Conservation (phyloP, 2,888 invertebrate genomes). For the Nephrocerus scutellatus region DNA sequence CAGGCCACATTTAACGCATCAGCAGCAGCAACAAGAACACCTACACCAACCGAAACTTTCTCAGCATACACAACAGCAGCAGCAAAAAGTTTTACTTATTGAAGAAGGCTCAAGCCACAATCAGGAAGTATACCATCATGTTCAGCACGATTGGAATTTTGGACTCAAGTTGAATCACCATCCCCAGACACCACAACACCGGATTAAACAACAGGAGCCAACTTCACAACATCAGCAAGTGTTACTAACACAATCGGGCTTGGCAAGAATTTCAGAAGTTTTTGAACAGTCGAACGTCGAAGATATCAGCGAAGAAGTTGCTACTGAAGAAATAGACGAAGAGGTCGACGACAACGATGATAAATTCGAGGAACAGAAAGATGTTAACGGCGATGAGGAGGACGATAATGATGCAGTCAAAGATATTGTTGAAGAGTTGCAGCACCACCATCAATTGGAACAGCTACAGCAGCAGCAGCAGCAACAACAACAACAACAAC, state of each 20-base stretch:
- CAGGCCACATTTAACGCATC: constrained; percentile 11
- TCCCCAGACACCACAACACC: too few species aligned
- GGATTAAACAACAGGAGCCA: constrained; percentile 26
- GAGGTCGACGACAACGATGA: constrained; percentile 1
- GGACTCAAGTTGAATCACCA: constrained; percentile 28
- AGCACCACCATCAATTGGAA: constrained; percentile 34
- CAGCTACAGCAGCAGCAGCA: constrained; percentile 23
- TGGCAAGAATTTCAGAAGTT: too few species aligned
- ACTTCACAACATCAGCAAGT: constrained; percentile 12
- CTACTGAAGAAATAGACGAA: constrained; percentile 18
- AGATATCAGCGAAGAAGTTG: constrained; percentile 6
- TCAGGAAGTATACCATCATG: constrained; percentile 42
- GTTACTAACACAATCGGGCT: not conserved
- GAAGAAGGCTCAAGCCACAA: constrained; percentile 24
- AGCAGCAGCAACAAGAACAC: constrained; percentile 9
- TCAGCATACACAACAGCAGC: constrained; percentile 18
- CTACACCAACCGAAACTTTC: not conserved
- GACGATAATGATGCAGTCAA: constrained; percentile 33
- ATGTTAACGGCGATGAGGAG: constrained; percentile 15
- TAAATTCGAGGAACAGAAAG: constrained; percentile 4
- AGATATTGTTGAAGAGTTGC: constrained; percentile 38
- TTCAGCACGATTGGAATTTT: constrained; percentile 47
- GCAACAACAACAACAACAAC: constrained; percentile 14
- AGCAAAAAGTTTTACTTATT: constrained; percentile 10
- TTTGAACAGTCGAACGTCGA: not conserved